Percentiles rank a stretch among this genome's conserved stretches.
Evolutionary conservation across 2,888 invertebrate species (phyloP).

Genomic region (Teinopalpus imperialis): DNA sequence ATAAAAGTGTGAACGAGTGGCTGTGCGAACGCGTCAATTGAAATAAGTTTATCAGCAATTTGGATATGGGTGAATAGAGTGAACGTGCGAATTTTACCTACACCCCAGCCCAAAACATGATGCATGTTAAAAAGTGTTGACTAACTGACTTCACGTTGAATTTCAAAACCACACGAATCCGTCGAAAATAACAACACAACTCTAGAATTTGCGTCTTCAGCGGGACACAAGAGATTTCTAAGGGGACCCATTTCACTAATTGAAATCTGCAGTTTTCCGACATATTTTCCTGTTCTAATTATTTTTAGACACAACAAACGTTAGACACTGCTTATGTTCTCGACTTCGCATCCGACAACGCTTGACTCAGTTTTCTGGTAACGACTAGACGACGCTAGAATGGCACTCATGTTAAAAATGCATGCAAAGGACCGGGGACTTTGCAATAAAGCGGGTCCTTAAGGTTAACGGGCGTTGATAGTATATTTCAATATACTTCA

Average conservation of each 20-base stretch:
- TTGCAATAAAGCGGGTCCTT: neutral
- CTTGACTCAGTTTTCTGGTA: slow-evolving; percentile 25
- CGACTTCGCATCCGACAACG: slow-evolving; percentile 7
- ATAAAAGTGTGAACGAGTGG: no score
- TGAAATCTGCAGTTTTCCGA: slow-evolving; percentile 11
- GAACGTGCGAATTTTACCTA: no score
- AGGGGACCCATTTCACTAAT: slow-evolving; percentile 20
- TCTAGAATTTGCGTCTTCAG: no score
- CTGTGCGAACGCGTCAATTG: no score
- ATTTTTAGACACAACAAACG: slow-evolving; percentile 21
- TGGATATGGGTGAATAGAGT: no score
- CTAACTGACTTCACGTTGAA: no score
- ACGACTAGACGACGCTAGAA: slow-evolving; percentile 13
- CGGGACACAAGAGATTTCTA: neutral
- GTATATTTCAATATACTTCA: slow-evolving; percentile 13
- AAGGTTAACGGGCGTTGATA: slow-evolving; percentile 10
- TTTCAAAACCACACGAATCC: no score
- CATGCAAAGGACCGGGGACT: slow-evolving; percentile 18
- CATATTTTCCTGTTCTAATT: slow-evolving; percentile 6
- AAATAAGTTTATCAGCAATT: no score
- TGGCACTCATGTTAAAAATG: slow-evolving; percentile 22
- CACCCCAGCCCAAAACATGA: no score
- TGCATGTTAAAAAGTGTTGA: no score
- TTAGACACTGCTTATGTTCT: slow-evolving; percentile 16
- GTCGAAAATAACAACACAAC: no score